These are phyloP conservation scores for Micromys minutus DNA, from an alignment of 2,113 vertebrate species.

Conservation along the genomic window DNA sequence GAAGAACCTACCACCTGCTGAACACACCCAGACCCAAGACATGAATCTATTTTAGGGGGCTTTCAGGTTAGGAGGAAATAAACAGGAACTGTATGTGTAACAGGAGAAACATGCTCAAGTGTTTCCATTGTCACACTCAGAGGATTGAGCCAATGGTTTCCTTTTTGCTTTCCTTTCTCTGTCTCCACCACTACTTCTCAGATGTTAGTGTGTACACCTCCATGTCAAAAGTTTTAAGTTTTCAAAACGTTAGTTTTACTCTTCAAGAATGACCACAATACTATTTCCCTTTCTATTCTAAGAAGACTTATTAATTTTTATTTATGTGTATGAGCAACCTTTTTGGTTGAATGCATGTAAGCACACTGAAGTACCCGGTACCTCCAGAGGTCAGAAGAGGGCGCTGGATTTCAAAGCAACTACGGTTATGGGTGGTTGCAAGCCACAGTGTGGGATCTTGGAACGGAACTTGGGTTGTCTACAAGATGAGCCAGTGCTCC, in stretches of 20 bases:
- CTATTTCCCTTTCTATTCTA: not conserved
- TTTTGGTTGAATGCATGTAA: not conserved
- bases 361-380: not conserved
- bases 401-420: not conserved
- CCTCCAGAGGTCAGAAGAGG: not conserved
- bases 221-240: not conserved
- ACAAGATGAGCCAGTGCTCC: not conserved
- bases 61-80: slow-evolving; percentile 21
- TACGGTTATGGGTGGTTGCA: not conserved
- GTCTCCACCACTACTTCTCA: not conserved
- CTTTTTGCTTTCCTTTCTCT: not conserved
- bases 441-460: no score
- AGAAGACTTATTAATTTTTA: not conserved
- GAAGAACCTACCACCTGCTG: not conserved
- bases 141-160: not conserved
- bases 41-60: not conserved
- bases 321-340: not conserved
- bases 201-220: not conserved
- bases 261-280: not conserved
- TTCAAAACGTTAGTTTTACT: not conserved
- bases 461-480: not conserved
- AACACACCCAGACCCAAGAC: not conserved
- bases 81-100: not conserved
- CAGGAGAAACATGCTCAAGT: not conserved
- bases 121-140: not conserved